Conservation (phyloP, 2,888 invertebrate genomes). For the Seira sanloemensis region DNA sequence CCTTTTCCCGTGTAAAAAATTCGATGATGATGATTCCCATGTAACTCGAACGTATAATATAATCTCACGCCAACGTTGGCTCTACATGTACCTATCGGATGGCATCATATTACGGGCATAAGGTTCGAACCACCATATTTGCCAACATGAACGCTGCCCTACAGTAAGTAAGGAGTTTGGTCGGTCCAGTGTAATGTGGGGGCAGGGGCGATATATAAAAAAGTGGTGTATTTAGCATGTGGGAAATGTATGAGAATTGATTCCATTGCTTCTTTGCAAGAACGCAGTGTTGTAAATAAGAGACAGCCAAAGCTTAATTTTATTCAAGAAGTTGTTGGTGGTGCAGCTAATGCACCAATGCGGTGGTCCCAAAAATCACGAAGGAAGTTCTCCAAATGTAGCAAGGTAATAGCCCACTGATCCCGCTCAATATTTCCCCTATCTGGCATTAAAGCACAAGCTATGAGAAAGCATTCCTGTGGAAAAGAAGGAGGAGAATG, state of each 20-base stretch:
- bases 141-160: not conserved
- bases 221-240: no score
- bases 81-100: not conserved
- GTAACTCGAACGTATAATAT: not conserved
- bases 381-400: conserved; percentile 40
- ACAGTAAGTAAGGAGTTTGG: no score
- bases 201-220: no score
- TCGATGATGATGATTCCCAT: not conserved
- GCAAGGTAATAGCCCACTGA: not conserved
- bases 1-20: conserved; percentile 21
- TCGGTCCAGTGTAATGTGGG: no score
- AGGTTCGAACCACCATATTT: not conserved
- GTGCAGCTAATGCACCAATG: conserved; percentile 24
- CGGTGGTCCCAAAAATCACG: conserved; percentile 13
- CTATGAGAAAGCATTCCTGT: not conserved
- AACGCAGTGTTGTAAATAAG: no score
- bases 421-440: conserved; percentile 63
- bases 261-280: no score
- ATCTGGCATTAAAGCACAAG: not conserved
- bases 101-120: not conserved
- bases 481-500: conserved; percentile 36
- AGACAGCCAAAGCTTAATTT: not conserved
- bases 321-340: no score
- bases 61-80: not conserved
- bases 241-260: no score